Base-by-base conservation (phyloP, 2,888 invertebrate genomes). In the Clivina fossor region DNA sequence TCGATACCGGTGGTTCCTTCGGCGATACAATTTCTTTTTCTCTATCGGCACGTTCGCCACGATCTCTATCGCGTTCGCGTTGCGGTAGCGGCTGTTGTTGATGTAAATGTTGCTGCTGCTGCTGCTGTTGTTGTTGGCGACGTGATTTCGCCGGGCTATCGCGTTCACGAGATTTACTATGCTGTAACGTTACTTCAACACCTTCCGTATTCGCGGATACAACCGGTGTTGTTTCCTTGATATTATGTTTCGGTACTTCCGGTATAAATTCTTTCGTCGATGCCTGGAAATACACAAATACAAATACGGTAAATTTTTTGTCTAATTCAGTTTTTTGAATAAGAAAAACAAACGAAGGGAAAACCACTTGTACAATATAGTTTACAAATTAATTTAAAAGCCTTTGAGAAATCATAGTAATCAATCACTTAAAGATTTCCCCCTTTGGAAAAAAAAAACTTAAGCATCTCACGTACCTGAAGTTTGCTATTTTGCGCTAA, bases 161-260 rank as follows among this genome's bases (percentile, higher is more conserved):
- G 41, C 71, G 68, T 48, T 72, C 74, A 60, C 71, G 71, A 11
- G 66, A 62, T 50, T 63, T 63, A 53, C 64, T 79, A 69, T 79
- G 78, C 61, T n/a, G n/a, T n/a, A 74, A 66, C 71, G 80, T 81
- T 70, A 82, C 80, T 70, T 82, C 82, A 65, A 83, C 84, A 64
- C 82, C 83, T 67, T 85, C 83, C 54, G 83, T 80, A 74, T 83
- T 83, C 60, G 86, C 86, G 59, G 86, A 86, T 53, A 86, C 86
- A 61, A 86, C 79, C 37, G 86, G 86, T 20, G 84, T 82, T 66
- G 69, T 37, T 24, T 74, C 74, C 69, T 74, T 74, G 66, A 69
- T 64, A 63, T 66, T 63, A 60, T 43, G 49, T 47, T 62, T 64
- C 22, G 61, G 56, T 30, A 62, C 49, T 32, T 65, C 63, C 50